These are phyloP conservation scores for Decapterus maruadsi DNA, from an alignment of 2,797 vertebrate genomes.

Conservation along the genomic window DNA sequence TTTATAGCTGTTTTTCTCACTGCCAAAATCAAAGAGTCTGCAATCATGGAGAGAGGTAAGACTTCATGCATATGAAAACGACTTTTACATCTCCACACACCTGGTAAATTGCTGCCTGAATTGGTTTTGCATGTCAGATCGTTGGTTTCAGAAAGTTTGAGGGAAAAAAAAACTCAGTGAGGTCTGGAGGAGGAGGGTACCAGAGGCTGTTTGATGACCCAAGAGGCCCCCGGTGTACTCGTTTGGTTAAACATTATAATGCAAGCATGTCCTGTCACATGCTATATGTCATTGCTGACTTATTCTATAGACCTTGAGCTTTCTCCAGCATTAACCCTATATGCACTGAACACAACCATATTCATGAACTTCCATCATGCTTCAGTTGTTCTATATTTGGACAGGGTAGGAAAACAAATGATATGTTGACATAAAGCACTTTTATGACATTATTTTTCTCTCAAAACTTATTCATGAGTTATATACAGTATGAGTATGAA, in stretches of 20 bases:
- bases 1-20: not conserved
- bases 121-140: not conserved
- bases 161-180: not conserved
- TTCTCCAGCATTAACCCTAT: not conserved
- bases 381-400: not conserved
- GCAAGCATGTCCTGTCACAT: not conserved
- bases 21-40: not conserved
- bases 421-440: no score
- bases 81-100: not conserved
- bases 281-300: not conserved
- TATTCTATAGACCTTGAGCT: not conserved
- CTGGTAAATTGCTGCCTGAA: not conserved
- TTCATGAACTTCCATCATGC: not conserved
- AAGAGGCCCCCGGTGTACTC: not conserved
- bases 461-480: not conserved
- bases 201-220: not conserved
- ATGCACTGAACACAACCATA: constrained; percentile 4
- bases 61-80: not conserved
- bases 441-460: not conserved
- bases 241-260: constrained; percentile 2
- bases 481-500: not conserved
- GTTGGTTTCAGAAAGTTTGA: not conserved
- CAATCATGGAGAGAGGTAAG: not conserved
- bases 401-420: not conserved
- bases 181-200: not conserved